Evolutionary conservation across 2,113 vertebrate species (phyloP).

Genomic region (Cyanocitta stelleri): DNA sequence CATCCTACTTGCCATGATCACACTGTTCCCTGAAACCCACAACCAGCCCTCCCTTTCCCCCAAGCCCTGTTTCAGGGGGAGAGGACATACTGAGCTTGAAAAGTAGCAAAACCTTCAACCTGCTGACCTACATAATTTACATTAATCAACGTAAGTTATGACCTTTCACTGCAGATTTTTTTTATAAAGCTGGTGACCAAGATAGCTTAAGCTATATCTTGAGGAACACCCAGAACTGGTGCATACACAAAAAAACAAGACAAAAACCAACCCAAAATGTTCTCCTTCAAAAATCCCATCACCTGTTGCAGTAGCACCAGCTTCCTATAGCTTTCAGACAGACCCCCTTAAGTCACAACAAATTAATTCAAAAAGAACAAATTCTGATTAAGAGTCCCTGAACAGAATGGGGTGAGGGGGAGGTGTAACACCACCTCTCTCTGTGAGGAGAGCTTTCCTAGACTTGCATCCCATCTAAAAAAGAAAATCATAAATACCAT

Average conservation of each 20-base stretch:
- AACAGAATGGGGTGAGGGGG: neutral
- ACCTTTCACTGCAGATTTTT: neutral
- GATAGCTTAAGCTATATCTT: neutral
- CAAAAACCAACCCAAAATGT: accelerated
- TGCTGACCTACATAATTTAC: neutral
- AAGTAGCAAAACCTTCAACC: neutral
- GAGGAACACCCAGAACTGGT: neutral
- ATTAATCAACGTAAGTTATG: neutral
- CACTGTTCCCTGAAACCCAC: neutral
- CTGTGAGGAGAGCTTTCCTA: neutral
- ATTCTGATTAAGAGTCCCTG: neutral
- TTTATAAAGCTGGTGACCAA: neutral
- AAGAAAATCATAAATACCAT: neutral
- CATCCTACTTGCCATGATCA: neutral
- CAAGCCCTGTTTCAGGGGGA: neutral
- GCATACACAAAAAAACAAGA: accelerated
- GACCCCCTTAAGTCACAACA: neutral
- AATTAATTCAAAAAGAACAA: neutral
- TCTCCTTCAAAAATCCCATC: neutral
- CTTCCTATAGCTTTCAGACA: neutral
- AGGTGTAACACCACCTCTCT: neutral
- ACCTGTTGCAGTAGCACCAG: neutral
- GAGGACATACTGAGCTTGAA: neutral
- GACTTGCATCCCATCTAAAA: neutral
- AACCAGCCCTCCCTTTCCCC: neutral